Evolutionary conservation across 2,888 invertebrate species (phyloP), one percentile per base, ranked within the genome.

Genomic region (Hirtodrosophila alboralis): DNA sequence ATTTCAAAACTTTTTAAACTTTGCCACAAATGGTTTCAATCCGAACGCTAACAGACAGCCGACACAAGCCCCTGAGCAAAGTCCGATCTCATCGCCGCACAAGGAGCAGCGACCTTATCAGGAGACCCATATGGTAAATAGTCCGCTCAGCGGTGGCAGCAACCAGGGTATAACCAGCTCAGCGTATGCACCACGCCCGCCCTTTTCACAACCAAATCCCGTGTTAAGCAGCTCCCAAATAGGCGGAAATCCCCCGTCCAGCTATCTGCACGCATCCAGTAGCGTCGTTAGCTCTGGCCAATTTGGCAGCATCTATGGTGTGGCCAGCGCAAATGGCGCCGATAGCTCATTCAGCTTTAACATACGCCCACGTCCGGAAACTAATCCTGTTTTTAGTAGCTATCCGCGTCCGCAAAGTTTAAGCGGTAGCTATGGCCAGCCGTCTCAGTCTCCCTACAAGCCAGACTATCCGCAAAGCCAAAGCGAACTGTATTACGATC

Each of bases 281-380:
- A n/a, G n/a, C n/a, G n/a, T n/a, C n/a, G 62, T 86, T 3, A 89
- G 87, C 12, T 62, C 84, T 4, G 89, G 89, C 0, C 63, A 77
- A 26, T 89, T 84, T 31, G 89, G 90, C 7, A 75, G 81, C 7
- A 89, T 90, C 44, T 76, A 78, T 2, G 89, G 89, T 0, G 76
- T 83, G 34, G 85, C 90, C 7, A 81, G 77, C 41, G 83, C 89
- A 2, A 79, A 86, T 67, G 89, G 89, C 0, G 86, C 78, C 1
- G 90, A 89, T 31, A 89, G 89, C 53, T 90, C 81, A 2, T 89
- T 89, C 18, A 89, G 90, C 53, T 89, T 89, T 31, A 89, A 90
- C 37, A 89, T 89, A 59, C 71, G 87, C 3, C 90, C 85, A 0
- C 79, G 81, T 27, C 89, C 90, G 1, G 75, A 80, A 7, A 37